phyloP scores from a whole-genome alignment of 2,113 vertebrate species.

The Strix uralensis region DNA sequence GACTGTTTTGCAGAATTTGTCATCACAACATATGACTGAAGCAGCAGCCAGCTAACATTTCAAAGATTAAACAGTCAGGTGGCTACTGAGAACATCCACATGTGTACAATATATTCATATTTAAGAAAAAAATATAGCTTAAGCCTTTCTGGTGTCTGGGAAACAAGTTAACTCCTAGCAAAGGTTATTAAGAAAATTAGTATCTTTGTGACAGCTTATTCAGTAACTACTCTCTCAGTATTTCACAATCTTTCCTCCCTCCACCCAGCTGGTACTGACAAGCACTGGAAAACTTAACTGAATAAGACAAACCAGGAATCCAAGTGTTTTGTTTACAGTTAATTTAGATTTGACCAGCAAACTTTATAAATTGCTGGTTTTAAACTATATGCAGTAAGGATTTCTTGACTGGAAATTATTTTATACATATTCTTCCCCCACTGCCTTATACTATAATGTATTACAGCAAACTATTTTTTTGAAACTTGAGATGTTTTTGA shows the following conservation, averaged over 20 bases:
- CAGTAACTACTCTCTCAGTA: neutral
- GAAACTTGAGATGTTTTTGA: neutral
- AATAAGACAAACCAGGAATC: neutral
- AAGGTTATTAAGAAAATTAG: neutral
- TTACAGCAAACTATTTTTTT: neutral
- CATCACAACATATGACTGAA: neutral
- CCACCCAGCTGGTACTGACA: neutral
- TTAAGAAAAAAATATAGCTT: neutral
- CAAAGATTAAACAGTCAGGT: neutral
- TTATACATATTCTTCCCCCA: neutral
- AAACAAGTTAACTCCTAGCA: neutral
- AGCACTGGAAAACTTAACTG: neutral
- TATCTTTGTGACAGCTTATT: neutral
- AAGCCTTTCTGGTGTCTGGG: neutral
- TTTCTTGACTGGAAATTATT: neutral
- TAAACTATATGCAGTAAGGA: neutral
- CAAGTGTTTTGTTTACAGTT: neutral
- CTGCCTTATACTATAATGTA: neutral
- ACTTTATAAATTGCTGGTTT: neutral
- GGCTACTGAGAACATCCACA: neutral
- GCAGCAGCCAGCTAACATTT: neutral
- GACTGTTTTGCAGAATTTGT: neutral
- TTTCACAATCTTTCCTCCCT: neutral
- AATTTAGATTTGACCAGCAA: neutral
- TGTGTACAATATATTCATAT: neutral